These are phyloP conservation scores for Sepioteuthis lessoniana DNA, from an alignment of 2,888 invertebrate genomes.

Conservation along the genomic window DNA sequence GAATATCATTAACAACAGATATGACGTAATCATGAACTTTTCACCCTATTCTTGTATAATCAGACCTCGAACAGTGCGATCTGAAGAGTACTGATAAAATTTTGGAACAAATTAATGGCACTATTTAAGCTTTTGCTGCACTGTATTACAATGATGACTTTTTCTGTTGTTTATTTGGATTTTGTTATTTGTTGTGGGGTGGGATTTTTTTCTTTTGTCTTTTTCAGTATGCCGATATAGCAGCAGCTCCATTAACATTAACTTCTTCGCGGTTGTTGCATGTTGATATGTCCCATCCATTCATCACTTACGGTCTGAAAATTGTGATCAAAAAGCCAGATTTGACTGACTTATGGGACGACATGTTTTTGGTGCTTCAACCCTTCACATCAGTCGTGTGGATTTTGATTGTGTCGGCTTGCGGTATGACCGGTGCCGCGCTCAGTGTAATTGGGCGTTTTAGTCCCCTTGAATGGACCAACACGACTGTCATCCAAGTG, in stretches of 20 bases:
- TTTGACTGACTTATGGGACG: background rate
- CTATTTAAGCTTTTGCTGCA: too few relatives aligned
- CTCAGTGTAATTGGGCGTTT: slow-evolving; percentile 56
- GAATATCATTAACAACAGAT: too few relatives aligned
- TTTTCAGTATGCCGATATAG: slow-evolving; percentile 55
- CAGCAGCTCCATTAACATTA: slow-evolving; percentile 55
- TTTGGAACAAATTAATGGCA: too few relatives aligned
- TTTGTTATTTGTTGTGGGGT: background rate
- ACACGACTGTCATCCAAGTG: slow-evolving; percentile 56
- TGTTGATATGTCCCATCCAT: slow-evolving; percentile 55
- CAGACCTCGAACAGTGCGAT: too few relatives aligned
- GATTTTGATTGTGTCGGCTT: slow-evolving; percentile 54
- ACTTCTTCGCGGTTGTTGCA: slow-evolving; percentile 51
- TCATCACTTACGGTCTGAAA: slow-evolving; percentile 53
- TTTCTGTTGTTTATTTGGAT: background rate
- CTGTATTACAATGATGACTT: too few relatives aligned
- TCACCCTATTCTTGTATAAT: too few relatives aligned
- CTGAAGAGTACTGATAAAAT: too few relatives aligned
- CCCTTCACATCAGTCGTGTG: slow-evolving; percentile 55
- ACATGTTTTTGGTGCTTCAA: slow-evolving; percentile 54
- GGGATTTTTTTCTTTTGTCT: background rate
- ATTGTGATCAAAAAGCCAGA: slow-evolving; percentile 57
- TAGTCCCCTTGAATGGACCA: slow-evolving; percentile 56
- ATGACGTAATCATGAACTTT: too few relatives aligned
- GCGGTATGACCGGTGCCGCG: slow-evolving; percentile 51